Conservation (phyloP, 2,113 vertebrate species). For the Gobiocypris rarus region DNA sequence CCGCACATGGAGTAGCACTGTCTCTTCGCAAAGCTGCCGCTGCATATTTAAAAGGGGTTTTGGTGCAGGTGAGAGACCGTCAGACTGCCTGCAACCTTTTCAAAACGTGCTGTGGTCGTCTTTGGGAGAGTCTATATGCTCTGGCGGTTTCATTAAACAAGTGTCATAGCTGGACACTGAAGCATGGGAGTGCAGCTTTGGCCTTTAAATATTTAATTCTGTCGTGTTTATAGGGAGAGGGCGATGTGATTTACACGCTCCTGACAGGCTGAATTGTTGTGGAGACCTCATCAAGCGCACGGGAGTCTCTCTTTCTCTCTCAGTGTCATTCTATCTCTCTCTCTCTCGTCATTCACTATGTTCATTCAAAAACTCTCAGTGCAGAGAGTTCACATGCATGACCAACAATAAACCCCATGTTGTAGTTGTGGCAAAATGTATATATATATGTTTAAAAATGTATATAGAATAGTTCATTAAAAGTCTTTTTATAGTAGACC, state of each 20-base stretch:
- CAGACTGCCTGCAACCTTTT: slow-evolving; percentile 40
- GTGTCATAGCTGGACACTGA: slow-evolving; percentile 56
- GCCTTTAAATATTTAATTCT: slow-evolving; percentile 66
- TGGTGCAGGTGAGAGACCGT: slow-evolving; percentile 56
- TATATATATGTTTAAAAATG: too few relatives aligned
- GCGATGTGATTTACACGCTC: slow-evolving; percentile 63
- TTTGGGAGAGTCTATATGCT: slow-evolving; percentile 44
- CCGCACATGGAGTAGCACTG: slow-evolving; percentile 58
- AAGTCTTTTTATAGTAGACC: not conserved
- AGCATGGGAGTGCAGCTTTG: slow-evolving; percentile 42
- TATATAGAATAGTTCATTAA: not conserved
- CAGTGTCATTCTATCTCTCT: slow-evolving; percentile 1
- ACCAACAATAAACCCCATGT: not conserved
- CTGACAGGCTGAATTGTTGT: slow-evolving; percentile 68
- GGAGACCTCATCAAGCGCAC: slow-evolving; percentile 67
- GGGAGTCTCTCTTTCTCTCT: slow-evolving; percentile 31
- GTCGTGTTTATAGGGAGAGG: slow-evolving; percentile 61
- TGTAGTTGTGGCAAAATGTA: not conserved
- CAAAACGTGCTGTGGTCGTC: slow-evolving; percentile 3
- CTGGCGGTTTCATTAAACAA: slow-evolving; percentile 57
- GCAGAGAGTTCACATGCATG: not conserved
- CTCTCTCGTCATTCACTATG: not conserved
- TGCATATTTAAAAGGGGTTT: slow-evolving; percentile 59
- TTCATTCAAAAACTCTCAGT: not conserved
- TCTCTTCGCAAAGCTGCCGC: slow-evolving; percentile 40